Evolutionary conservation across 2,797 vertebrate species (phyloP).

Genomic region (Dipus sagitta): DNA sequence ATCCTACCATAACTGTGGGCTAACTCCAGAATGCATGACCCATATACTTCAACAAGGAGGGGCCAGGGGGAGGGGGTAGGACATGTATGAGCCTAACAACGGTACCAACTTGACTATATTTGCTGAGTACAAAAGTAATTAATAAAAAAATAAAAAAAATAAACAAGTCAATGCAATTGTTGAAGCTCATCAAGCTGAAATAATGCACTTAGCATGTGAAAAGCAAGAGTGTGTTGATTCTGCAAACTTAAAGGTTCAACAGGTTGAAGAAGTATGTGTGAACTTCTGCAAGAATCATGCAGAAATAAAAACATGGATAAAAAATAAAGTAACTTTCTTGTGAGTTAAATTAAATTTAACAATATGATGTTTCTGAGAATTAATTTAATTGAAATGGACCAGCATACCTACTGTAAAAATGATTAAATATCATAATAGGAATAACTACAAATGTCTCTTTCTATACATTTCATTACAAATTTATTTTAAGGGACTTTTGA

Average conservation of each 20-base stretch:
- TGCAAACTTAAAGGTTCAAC: conserved; percentile 95
- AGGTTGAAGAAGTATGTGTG: conserved; percentile 97
- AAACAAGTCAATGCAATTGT: conserved; percentile 93
- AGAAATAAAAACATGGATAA: conserved; percentile 85
- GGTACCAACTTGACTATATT: too few species aligned
- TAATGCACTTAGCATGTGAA: conserved; percentile 90
- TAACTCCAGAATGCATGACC: too few species aligned
- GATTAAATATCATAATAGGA: conserved; percentile 72
- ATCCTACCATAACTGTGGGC: too few species aligned
- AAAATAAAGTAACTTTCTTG: conserved; percentile 92
- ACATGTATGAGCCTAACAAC: too few species aligned
- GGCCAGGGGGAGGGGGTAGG: too few species aligned
- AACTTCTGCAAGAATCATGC: conserved; percentile 94
- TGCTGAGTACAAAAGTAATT: too few species aligned
- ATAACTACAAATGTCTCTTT: conserved; percentile 76
- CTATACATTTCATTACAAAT: conserved; percentile 74
- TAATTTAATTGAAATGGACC: conserved; percentile 71
- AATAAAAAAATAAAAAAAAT: too few species aligned
- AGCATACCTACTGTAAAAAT: conserved; percentile 73
- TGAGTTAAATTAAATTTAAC: conserved; percentile 93
- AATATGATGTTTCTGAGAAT: conserved; percentile 82
- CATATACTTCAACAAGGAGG: too few species aligned
- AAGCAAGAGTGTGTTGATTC: conserved; percentile 93
- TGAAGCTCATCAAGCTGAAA: conserved; percentile 93
- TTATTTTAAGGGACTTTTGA: conserved; percentile 78